These are phyloP conservation scores for Theodoxus fluviatilis DNA, from an alignment of 2,888 invertebrate species.

Conservation along the genomic window DNA sequence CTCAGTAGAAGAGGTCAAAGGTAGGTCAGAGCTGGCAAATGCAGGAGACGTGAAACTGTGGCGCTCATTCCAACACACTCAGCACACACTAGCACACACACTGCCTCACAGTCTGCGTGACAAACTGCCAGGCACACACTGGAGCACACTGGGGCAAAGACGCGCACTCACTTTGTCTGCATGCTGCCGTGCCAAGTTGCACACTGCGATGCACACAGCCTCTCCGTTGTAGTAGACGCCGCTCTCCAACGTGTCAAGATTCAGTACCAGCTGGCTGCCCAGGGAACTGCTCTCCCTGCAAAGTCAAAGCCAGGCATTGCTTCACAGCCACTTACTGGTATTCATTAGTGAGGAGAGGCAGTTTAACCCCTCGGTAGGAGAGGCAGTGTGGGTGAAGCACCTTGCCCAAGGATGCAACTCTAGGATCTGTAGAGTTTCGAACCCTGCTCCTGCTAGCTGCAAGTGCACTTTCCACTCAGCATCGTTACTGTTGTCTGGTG, in stretches of 20 bases:
- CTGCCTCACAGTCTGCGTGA: too few species aligned
- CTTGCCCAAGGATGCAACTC: too few species aligned
- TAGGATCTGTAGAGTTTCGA: neutral
- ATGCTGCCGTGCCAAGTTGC: slow-evolving; percentile 73
- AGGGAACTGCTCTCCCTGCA: slow-evolving; percentile 78
- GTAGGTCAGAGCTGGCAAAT: too few species aligned
- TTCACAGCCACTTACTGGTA: neutral
- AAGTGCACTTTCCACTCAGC: neutral
- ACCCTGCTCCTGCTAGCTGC: too few species aligned
- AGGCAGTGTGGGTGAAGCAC: too few species aligned
- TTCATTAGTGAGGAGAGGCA: neutral
- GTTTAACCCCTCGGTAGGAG: too few species aligned
- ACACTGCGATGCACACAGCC: slow-evolving; percentile 75
- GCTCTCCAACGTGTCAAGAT: slow-evolving; percentile 76
- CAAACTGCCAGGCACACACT: too few species aligned
- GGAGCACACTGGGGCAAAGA: too few species aligned
- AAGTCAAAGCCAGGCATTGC: neutral
- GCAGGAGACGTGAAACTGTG: too few species aligned
- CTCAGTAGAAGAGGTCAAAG: too few species aligned
- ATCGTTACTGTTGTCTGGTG: neutral
- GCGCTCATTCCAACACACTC: too few species aligned
- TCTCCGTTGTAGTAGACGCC: slow-evolving; percentile 72
- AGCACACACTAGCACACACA: too few species aligned
- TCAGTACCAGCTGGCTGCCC: slow-evolving; percentile 80
- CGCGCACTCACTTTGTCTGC: slow-evolving; percentile 66